Base-by-base conservation (phyloP, 2,113 vertebrate species). In the Climacteris rufus region DNA sequence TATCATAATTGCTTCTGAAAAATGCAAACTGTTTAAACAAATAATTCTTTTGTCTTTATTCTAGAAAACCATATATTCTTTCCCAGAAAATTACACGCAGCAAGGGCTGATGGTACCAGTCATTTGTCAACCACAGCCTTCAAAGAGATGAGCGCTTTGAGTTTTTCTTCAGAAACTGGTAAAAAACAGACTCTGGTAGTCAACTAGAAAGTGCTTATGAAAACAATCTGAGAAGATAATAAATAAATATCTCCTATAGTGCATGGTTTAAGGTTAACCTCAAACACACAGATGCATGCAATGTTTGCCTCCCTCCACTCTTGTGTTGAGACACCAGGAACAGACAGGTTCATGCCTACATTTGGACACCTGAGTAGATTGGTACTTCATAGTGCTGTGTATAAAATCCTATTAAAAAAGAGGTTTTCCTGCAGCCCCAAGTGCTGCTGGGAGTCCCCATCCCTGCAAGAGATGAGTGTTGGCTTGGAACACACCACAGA, bases 1-100 rank as follows among this genome's bases (percentile, higher is more conserved):
- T 87, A 72, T 69, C 33, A 28, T 50, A 76, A 76, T 87, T 87
- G n/a, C n/a, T 83, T 85, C 74, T 69, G 81, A 85, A 96, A 92
- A 85, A 83, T 61, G n/a, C 53, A 11, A 35, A 33, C 35, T 44
- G 2, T 57, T 93, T 89, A 91, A 95, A 57, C 21, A 94, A 94
- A 61, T 81, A 89, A 93, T 86, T 25, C 14, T 60, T 92, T 45
- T 2, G 1, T 66, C 35, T 56, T 96, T 95, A 39, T 85, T 91
- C 54, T 65, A 47, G 63, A 85, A 91, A 82, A 64, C 1, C 1
- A 0, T 57, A 30, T 83, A 93, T 86, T 89, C 45, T 79, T 92
- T 87, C 56, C 28, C 61, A 87, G 35, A 93, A 94, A 83, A 96
- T 63, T 68, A 20, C 40, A 50, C 3, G 2, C 47, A 66, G 16